Conservation (phyloP, 2,113 vertebrate genomes). For the Rhinogobius similis region DNA sequence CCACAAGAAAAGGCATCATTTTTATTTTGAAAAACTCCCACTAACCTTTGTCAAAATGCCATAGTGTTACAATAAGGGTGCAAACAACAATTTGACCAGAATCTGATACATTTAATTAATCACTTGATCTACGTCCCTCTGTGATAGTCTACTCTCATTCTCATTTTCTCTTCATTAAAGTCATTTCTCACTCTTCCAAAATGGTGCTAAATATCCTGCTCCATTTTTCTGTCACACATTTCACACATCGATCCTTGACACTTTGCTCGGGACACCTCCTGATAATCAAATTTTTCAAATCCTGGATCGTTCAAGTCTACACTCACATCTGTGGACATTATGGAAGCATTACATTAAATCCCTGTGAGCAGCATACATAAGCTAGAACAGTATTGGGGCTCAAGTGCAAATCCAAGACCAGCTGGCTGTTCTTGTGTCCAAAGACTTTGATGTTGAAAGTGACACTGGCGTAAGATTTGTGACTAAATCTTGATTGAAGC, state of each 20-base stretch:
- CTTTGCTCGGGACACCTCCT: constrained; percentile 37
- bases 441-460: constrained; percentile 36
- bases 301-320: constrained; percentile 46
- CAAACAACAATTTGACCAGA: neutral
- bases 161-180: constrained; percentile 5
- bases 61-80: neutral
- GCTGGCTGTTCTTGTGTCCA: constrained; percentile 48
- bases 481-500: neutral
- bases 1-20: neutral
- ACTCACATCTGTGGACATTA: constrained; percentile 34
- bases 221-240: constrained; percentile 18
- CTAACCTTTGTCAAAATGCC: neutral
- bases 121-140: neutral
- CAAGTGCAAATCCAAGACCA: constrained; percentile 50
- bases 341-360: constrained; percentile 44
- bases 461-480: constrained; percentile 12
- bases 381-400: constrained; percentile 23
- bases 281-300: constrained; percentile 45
- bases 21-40: neutral
- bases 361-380: constrained; percentile 14
- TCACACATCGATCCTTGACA: constrained; percentile 13
- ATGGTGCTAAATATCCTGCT: constrained; percentile 5
- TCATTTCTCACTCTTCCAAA: constrained; percentile 10
- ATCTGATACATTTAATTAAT: neutral
- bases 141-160: neutral